Base-by-base conservation (phyloP, 2,888 invertebrate species). In the Machimus rusticus region DNA sequence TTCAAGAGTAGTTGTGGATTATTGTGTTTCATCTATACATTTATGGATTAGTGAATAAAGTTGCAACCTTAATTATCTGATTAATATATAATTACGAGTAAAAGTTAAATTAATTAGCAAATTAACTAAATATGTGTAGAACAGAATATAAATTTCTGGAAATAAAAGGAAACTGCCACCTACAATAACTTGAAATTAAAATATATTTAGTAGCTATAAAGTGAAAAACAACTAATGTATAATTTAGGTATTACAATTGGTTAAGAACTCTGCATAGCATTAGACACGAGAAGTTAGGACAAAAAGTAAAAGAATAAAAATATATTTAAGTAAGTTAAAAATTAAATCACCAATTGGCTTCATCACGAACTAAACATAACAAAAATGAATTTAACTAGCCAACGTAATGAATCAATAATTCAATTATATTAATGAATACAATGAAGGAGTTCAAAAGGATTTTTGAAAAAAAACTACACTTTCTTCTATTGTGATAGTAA, bases 401-500 rank as follows among this genome's bases (percentile, higher is more conserved):
- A 74, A 43, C 31, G 31, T 74, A 74, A 74, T 74, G 6, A 31
- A 74, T 84, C 74, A 84, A 84, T 74, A 85, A 74, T 85, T 85
- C 74, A 43, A 85, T 46, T 46, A 74, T 19, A 81, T 55, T 55
- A 79, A 79, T 37, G n/a, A 74, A 46, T 46, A 12, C 43, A 84
- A 84, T 74, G 85, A 85, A 66, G 31, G 19, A 66, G 14, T 82
- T 82, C 34, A 9, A 82, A 57, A 39, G 37, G 9, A 9, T 37
- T 82, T 66, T 82, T 82, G n/a, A 57, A 57, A 31, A 57, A 31
- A 34, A 76, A 37, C 14, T 76, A 76, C 34, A 66, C 81, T 82
- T 82, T 82, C 82, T 82, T 82, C 82, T 66, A 82, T 57, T 82
- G 82, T 82, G 82, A 82, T 82, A 82, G 82, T 82, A 82, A 57